Conservation (phyloP, 1,140 invertebrate genomes). For the Cyclina sinensis region DNA sequence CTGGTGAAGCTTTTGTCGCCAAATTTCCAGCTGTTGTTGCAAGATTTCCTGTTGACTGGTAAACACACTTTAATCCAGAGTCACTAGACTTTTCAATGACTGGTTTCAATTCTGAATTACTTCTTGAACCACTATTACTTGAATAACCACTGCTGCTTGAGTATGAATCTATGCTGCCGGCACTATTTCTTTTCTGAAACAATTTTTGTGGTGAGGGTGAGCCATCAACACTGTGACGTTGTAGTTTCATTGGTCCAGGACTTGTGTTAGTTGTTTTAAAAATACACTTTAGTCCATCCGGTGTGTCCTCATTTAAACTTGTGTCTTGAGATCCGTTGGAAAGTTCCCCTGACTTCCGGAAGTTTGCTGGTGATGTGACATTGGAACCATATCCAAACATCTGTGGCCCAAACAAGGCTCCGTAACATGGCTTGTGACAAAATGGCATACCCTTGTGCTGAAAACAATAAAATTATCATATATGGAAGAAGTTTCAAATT, state of each 20-base stretch:
- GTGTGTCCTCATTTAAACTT: background rate
- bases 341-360: conserved; percentile 80
- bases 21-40: background rate
- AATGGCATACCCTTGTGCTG: conserved; percentile 84
- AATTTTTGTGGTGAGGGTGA: background rate
- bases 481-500: too few relatives aligned
- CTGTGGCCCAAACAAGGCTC: conserved; percentile 87
- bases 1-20: background rate
- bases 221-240: background rate
- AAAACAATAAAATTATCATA: too few relatives aligned
- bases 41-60: conserved; percentile 31
- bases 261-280: conserved; percentile 61
- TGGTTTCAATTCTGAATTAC: conserved; percentile 40
- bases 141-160: conserved; percentile 54
- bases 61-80: conserved; percentile 55
- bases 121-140: conserved; percentile 33
- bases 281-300: conserved; percentile 55
- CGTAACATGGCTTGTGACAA: conserved; percentile 84
- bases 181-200: conserved; percentile 48
- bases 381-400: conserved; percentile 95
- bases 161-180: conserved; percentile 8
- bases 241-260: conserved; percentile 53
- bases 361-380: conserved; percentile 95
- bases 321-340: conserved; percentile 27
- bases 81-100: conserved; percentile 42